Base-by-base conservation (phyloP, 2,797 vertebrate genomes). In the Onychomys arenicola region DNA sequence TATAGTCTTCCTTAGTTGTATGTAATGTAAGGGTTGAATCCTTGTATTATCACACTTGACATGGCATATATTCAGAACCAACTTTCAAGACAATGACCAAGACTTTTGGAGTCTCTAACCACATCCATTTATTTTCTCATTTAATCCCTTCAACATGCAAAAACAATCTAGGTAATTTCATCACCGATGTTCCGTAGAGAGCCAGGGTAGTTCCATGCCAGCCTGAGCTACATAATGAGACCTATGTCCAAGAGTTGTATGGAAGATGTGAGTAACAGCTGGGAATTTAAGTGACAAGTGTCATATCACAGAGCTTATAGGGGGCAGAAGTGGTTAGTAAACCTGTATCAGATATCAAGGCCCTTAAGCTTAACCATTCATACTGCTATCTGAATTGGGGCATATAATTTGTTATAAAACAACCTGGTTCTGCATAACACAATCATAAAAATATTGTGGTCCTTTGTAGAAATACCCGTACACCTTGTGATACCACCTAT, bases 391-490 rank as follows among this genome's bases (percentile, higher is more conserved):
- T 34, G 46, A 93, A 52, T 6, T n/a, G 19, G 59, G 73, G n/a
- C 63, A 2, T 67, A 12, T 67, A 65, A 82, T 81, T 94, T 76
- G 17, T 71, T 67, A 76, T 91, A 91, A 91, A 92, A 63, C 65
- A 80, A 52, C 80, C 81, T 71, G 59, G 81, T 69, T 82, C 13
- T 76, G 49, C 81, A 57, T 19, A 93, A 37, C 21, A 76, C 21
- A 84, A 65, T 37, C n/a, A 40, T 84, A 63, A 90, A 90, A 57
- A 37, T 17, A 4, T 27, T 90, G 73, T 40, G 77, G 77, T 49
- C 32, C 13, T 92, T 96, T 84, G 84, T 2, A 69, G 57, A 71
- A 90, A 52, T 69, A 83, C 83, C 77, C 25, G 84, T 52, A 84
- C 37, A 43, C 25, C 37, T 32, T 10, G 17, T 43, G 83, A 71